Base-by-base conservation (phyloP, 2,113 vertebrate genomes). In the Trinectes maculatus region DNA sequence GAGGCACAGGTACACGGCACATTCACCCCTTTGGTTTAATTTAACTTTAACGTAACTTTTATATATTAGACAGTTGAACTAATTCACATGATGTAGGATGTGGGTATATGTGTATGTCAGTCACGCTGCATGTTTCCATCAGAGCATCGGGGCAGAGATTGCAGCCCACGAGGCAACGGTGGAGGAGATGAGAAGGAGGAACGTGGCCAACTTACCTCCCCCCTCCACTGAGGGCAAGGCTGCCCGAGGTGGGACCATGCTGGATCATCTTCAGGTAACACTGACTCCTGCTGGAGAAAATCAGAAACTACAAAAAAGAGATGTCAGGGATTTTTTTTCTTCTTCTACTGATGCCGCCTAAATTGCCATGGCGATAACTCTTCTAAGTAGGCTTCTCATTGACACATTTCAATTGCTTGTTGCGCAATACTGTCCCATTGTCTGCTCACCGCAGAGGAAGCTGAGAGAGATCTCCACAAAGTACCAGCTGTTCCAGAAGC, bases 401-500 rank as follows among this genome's bases (percentile, higher is more conserved):
- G n/a, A n/a, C n/a, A n/a, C n/a, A n/a, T n/a, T n/a, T n/a, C n/a
- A n/a, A n/a, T n/a, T n/a, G n/a, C n/a, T n/a, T n/a, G n/a, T n/a
- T n/a, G n/a, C n/a, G n/a, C n/a, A n/a, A n/a, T n/a, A n/a, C n/a
- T n/a, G n/a, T n/a, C n/a, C n/a, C n/a, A n/a, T n/a, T n/a, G n/a
- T n/a, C n/a, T 4, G 1, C 3, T 11, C 8, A 2, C 40, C 61
- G 82, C 87, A 99, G 98, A 94, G 97, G 74, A 99, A 98, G 61
- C 90, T 98, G 49, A 92, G 97, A 21, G 98, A 99, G 71, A 95
- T 99, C 0, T 96, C 93, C 66, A 99, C 98, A 0, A 99, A 99
- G 54, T 98, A 95, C 79, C 98, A 98, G 88, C 94, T 99, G 12
- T 99, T 99, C 88, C 97, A 98, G 92, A 99, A 99, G 81, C 98